Conservation (phyloP, 1,140 invertebrate genomes). For the Eubasilissa regina region DNA sequence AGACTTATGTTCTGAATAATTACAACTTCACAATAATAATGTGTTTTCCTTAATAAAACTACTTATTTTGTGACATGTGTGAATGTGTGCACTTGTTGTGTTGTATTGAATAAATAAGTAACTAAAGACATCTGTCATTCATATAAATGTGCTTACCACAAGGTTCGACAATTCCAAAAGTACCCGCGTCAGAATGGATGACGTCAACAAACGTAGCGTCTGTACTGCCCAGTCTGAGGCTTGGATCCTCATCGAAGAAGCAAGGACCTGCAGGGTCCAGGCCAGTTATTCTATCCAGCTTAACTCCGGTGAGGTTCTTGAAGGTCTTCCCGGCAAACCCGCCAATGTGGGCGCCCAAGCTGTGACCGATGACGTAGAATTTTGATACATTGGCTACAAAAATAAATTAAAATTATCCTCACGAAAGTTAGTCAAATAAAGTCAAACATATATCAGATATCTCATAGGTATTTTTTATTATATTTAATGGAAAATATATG, state of each 20-base stretch:
- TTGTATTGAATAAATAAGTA: no score
- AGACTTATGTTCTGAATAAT: no score
- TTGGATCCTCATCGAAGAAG: slow-evolving; percentile 73
- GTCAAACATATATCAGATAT: no score
- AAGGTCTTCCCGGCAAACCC: slow-evolving; percentile 79
- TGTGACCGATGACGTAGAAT: slow-evolving; percentile 79
- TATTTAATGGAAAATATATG: no score
- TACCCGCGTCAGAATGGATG: slow-evolving; percentile 79
- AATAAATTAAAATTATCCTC: no score
- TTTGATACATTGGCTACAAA: neutral
- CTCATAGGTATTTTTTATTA: no score
- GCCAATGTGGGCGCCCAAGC: slow-evolving; percentile 87
- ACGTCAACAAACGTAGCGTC: slow-evolving; percentile 83
- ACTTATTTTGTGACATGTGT: no score
- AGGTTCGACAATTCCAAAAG: slow-evolving; percentile 68
- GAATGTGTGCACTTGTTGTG: no score
- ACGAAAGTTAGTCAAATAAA: no score
- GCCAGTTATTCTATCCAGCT: slow-evolving; percentile 77
- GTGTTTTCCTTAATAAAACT: no score
- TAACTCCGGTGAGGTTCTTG: slow-evolving; percentile 65
- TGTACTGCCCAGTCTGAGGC: slow-evolving; percentile 73
- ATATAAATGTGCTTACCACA: slow-evolving; percentile 59
- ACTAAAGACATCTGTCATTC: no score
- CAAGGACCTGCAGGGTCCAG: slow-evolving; percentile 82
- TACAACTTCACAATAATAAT: no score